Conservation (phyloP, 2,888 invertebrate genomes). For the Macrosiphum euphorbiae region DNA sequence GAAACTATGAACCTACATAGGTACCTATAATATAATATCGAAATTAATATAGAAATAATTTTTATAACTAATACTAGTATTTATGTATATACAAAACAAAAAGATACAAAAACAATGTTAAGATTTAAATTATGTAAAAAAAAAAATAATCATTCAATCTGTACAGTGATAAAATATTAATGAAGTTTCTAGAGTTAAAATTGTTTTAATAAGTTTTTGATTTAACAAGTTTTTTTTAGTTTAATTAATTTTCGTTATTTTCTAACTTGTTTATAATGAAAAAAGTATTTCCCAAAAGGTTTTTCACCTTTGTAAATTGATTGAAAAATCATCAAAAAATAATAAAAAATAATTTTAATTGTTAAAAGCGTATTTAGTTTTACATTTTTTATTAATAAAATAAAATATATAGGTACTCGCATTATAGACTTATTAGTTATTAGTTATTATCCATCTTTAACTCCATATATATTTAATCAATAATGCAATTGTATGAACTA, state of each 20-base stretch:
- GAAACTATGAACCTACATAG: neutral
- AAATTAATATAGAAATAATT: neutral
- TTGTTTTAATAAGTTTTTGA: conserved; percentile 27
- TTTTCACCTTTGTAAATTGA: neutral
- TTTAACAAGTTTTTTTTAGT: conserved; percentile 29
- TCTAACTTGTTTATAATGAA: neutral
- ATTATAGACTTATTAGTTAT: neutral
- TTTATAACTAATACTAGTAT: neutral
- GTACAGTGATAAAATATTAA: neutral
- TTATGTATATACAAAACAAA: neutral
- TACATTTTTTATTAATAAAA: neutral
- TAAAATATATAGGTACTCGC: neutral
- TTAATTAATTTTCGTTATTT: conserved; percentile 30
- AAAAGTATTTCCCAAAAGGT: neutral
- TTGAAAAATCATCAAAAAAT: neutral
- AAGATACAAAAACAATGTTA: neutral
- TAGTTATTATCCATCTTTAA: neutral
- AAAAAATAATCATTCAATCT: neutral
- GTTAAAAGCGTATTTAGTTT: neutral
- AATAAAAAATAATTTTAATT: neutral
- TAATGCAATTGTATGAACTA: neutral
- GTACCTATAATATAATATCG: neutral
- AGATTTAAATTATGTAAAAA: neutral
- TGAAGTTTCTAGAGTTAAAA: neutral
- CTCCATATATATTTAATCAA: neutral